Evolutionary conservation across 1,140 invertebrate species (phyloP).

Genomic region (Drosophila kurseongensis): DNA sequence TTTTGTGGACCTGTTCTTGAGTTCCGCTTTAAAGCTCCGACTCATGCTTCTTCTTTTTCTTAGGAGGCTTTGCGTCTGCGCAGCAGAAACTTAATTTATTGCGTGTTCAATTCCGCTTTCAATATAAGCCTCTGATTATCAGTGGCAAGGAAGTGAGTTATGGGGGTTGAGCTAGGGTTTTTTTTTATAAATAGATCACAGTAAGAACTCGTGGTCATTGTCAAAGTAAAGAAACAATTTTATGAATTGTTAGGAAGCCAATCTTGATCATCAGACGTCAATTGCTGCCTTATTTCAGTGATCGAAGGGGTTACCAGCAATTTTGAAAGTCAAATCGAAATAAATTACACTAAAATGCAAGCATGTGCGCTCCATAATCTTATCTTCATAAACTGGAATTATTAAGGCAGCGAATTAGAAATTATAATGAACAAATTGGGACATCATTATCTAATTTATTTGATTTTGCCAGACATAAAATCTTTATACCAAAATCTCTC

Average conservation of each 20-base stretch:
- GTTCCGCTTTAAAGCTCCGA: slow-evolving; percentile 46
- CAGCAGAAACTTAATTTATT: slow-evolving; percentile 63
- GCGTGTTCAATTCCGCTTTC: slow-evolving; percentile 45
- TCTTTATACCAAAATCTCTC: neutral
- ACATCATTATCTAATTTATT: neutral
- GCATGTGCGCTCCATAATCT: neutral
- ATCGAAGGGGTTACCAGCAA: no score
- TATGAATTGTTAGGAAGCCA: no score
- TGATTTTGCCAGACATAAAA: no score
- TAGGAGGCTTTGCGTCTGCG: slow-evolving; percentile 47
- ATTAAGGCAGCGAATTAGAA: neutral
- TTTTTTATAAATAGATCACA: neutral
- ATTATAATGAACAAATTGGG: slow-evolving; percentile 11
- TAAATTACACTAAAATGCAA: slow-evolving; percentile 3
- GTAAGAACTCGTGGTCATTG: no score
- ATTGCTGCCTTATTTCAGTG: neutral
- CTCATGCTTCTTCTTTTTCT: slow-evolving; percentile 21
- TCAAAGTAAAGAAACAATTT: neutral
- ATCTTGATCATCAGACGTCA: neutral
- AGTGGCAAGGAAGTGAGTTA: neutral
- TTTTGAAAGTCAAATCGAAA: neutral
- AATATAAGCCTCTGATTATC: neutral
- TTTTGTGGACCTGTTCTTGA: slow-evolving; percentile 59
- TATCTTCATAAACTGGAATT: slow-evolving; percentile 4
- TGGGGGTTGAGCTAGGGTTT: neutral